phyloP scores from a whole-genome alignment of 2,888 invertebrate genomes.

The Orthosia incerta region DNA sequence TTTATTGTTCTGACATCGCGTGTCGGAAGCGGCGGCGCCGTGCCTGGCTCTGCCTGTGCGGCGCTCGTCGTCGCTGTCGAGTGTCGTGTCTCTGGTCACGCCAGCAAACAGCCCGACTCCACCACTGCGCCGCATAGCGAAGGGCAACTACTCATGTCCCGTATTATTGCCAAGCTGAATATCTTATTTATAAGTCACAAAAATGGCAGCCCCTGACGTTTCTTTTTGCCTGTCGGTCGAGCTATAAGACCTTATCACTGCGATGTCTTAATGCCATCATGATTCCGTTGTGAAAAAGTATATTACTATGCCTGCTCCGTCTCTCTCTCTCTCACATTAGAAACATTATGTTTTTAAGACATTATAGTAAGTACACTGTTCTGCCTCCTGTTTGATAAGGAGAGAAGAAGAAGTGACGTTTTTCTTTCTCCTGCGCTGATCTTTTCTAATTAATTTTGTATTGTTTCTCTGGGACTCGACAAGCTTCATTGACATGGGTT shows the following conservation, averaged over 20 bases:
- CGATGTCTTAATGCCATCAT: too few relatives aligned
- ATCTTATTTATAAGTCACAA: neutral
- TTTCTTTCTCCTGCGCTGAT: neutral
- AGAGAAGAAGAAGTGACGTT: neutral
- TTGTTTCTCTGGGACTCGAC: too few relatives aligned
- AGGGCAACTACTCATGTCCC: constrained; percentile 51
- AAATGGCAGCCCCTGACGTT: neutral
- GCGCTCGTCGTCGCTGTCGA: constrained; percentile 82
- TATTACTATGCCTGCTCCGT: too few relatives aligned
- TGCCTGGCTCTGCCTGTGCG: constrained; percentile 82
- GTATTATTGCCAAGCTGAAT: constrained; percentile 35
- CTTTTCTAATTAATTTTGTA: neutral
- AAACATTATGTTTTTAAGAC: too few relatives aligned
- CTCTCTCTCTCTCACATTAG: too few relatives aligned
- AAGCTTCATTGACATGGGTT: neutral
- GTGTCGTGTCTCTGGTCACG: constrained; percentile 88
- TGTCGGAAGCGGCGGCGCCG: constrained; percentile 78
- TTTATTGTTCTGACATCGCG: constrained; percentile 82
- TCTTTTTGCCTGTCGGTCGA: neutral
- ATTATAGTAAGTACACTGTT: neutral
- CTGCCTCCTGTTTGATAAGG: neutral
- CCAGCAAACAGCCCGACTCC: constrained; percentile 76
- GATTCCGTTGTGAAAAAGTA: too few relatives aligned
- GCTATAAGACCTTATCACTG: neutral
- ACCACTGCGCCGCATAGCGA: constrained; percentile 63